Evolutionary conservation across 2,113 vertebrate species (phyloP).

Genomic region (Ptyas mucosa): DNA sequence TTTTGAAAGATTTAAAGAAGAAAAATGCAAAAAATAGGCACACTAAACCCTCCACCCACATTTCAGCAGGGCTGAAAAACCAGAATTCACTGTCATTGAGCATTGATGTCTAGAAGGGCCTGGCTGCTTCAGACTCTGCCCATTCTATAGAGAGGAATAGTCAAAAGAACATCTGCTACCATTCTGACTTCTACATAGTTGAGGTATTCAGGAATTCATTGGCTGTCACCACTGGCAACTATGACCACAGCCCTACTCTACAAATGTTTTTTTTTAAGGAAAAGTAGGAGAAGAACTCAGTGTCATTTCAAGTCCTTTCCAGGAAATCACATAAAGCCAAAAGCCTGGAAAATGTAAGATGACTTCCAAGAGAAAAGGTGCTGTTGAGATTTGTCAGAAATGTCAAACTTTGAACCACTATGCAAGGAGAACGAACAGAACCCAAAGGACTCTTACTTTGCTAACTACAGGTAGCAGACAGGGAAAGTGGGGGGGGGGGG

Average conservation of each 20-base stretch:
- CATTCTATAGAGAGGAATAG: neutral
- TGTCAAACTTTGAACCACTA: neutral
- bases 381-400: neutral
- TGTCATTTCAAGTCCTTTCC: neutral
- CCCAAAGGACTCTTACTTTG: neutral
- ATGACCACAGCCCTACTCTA: neutral
- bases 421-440: neutral
- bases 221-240: neutral
- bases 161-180: neutral
- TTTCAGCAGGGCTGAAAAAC: neutral
- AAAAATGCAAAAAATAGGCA: neutral
- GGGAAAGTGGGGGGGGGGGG: rapidly evolving
- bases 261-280: neutral
- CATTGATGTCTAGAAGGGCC: neutral
- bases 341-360: neutral
- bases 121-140: neutral
- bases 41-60: neutral
- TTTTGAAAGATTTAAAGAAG: neutral
- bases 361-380: neutral
- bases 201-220: neutral
- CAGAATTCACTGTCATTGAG: neutral
- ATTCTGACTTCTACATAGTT: neutral
- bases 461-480: neutral
- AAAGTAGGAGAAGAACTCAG: neutral
- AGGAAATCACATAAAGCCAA: neutral